Percentiles rank a stretch among this genome's conserved stretches.
Conservation (phyloP, 2,113 vertebrate species). For the Machaerirhynchus nigripectus region DNA sequence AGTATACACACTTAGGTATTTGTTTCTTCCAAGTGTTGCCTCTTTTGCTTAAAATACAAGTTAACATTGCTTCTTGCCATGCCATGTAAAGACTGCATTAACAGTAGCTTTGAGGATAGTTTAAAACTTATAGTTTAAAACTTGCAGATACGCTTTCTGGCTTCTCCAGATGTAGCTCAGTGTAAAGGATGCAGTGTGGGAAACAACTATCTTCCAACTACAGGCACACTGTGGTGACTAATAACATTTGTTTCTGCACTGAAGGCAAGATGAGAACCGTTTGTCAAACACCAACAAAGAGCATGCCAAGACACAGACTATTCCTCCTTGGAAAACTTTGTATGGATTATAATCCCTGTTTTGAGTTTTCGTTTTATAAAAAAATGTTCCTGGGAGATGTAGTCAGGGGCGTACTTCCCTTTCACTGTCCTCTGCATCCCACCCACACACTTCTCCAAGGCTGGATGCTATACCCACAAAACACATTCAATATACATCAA, state of each 20-base stretch:
- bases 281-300: background rate
- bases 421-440: background rate
- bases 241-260: background rate
- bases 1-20: background rate
- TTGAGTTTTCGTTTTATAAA: background rate
- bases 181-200: background rate
- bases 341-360: background rate
- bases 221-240: background rate
- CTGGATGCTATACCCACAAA: background rate
- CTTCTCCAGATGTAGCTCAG: background rate
- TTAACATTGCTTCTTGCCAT: background rate
- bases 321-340: background rate
- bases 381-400: background rate
- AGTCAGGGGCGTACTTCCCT: background rate
- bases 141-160: fast-evolving
- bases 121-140: background rate
- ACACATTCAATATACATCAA: background rate
- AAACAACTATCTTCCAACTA: background rate
- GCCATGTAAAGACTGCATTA: background rate
- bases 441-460: background rate
- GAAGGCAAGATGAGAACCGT: background rate
- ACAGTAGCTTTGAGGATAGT: background rate
- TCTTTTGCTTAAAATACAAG: background rate
- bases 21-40: background rate
- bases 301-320: background rate